Evolutionary conservation across 2,113 vertebrate species (phyloP).

Genomic region (Sakesphorus luctuosus): DNA sequence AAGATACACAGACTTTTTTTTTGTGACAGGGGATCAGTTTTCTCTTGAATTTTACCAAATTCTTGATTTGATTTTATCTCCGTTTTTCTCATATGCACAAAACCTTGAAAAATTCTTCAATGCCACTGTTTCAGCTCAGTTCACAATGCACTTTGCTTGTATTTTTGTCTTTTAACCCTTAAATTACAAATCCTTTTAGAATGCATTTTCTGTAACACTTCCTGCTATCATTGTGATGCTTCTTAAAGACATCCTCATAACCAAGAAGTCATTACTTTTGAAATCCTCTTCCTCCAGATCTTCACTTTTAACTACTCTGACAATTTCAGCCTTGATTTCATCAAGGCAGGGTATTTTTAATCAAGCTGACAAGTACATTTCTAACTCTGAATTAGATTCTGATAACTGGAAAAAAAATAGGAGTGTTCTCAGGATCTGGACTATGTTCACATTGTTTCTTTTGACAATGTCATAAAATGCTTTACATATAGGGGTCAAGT

Average conservation of each 20-base stretch:
- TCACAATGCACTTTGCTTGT: neutral
- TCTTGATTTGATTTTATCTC: neutral
- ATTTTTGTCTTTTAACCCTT: neutral
- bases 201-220: neutral
- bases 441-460: fast-evolving
- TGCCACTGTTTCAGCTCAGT: neutral
- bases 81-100: neutral
- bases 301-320: neutral
- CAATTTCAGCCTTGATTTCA: neutral
- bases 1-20: fast-evolving
- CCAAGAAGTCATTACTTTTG: neutral
- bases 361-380: neutral
- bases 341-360: neutral
- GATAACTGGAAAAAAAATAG: neutral
- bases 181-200: neutral
- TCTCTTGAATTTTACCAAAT: neutral
- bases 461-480: neutral
- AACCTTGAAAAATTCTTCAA: neutral
- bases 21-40: neutral
- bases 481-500: neutral
- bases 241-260: neutral
- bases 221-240: neutral
- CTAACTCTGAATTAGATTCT: neutral
- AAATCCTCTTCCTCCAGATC: neutral
- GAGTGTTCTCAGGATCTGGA: neutral